phyloP scores from a whole-genome alignment of 2,888 invertebrate species.

The Xanthia togata region DNA sequence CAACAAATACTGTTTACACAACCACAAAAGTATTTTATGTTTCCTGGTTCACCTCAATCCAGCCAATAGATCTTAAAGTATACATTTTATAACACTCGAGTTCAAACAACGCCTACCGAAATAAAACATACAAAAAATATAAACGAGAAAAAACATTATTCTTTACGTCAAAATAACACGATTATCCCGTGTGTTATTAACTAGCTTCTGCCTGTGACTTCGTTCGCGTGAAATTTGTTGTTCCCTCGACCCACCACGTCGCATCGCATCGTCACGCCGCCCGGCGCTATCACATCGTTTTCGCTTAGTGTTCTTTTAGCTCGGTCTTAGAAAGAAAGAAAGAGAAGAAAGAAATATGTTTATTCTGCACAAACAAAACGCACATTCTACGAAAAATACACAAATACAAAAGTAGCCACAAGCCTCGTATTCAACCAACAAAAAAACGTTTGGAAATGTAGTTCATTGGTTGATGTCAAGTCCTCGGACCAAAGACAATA shows the following conservation, averaged over 20 bases:
- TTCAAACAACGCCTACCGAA: conserved; percentile 28
- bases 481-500: no score
- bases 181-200: conserved; percentile 12
- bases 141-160: conserved; percentile 9
- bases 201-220: not conserved
- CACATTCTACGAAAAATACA: no score
- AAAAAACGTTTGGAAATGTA: no score
- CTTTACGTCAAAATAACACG: conserved; percentile 15
- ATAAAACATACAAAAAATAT: conserved; percentile 22
- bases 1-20: conserved; percentile 16
- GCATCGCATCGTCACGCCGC: not conserved
- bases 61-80: conserved; percentile 35
- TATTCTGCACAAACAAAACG: no score
- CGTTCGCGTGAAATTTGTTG: not conserved
- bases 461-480: no score
- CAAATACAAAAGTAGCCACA: no score
- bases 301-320: not conserved
- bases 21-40: conserved; percentile 44
- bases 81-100: conserved; percentile 18
- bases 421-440: no score
- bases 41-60: conserved; percentile 28
- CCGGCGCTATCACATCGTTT: not conserved
- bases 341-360: no score
- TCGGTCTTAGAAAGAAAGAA: no score
- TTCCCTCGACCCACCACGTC: not conserved